phyloP scores from a whole-genome alignment of 2,888 invertebrate species.

The Coenonympha arcania region DNA sequence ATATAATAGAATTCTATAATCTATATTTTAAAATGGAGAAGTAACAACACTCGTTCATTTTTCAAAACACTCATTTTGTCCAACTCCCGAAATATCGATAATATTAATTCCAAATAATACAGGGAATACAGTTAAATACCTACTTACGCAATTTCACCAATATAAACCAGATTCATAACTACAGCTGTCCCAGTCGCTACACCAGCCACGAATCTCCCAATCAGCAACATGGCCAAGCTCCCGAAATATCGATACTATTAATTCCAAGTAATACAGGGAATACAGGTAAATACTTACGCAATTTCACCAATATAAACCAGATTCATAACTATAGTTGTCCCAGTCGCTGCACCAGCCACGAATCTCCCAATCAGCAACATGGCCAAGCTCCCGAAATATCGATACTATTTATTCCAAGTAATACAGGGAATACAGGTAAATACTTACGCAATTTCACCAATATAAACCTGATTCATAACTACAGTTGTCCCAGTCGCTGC shows the following conservation, averaged over 20 bases:
- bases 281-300: constrained; percentile 31
- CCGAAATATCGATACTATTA: no score
- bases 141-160: constrained; percentile 43
- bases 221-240: constrained; percentile 29
- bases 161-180: constrained; percentile 34
- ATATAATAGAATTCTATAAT: no score
- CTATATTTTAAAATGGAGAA: no score
- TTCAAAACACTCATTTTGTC: no score
- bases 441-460: constrained; percentile 42
- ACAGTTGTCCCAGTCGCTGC: constrained; percentile 30
- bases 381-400: constrained; percentile 21
- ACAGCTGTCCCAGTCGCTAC: constrained; percentile 30
- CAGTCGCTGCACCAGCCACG: constrained; percentile 30
- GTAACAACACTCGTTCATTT: no score
- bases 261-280: no score
- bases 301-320: constrained; percentile 41
- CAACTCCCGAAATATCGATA: no score
- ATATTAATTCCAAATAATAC: no score
- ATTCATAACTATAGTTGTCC: constrained; percentile 30
- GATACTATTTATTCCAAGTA: no score
- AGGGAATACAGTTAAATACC: constrained; percentile 4
- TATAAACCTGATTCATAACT: constrained; percentile 34
- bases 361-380: constrained; percentile 32
- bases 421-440: not conserved
- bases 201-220: constrained; percentile 31